A percentile compares a stretch with the other conserved stretches of the same genome.
Conservation (phyloP, 2,888 invertebrate genomes). For the Erebia palarica region DNA sequence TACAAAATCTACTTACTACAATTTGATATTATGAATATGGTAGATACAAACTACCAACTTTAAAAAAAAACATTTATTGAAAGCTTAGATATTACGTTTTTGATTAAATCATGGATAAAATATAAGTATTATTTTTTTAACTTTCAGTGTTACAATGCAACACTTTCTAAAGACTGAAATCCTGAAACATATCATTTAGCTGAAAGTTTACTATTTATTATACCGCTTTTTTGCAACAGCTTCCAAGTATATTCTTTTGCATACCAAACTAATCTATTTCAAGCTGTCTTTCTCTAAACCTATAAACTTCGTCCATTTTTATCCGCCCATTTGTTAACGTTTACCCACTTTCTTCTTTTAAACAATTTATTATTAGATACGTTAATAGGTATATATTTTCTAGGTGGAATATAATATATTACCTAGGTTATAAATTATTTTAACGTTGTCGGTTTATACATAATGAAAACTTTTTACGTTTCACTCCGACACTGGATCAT, state of each 20-base stretch:
- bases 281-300: conserved; percentile 28
- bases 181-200: conserved; percentile 68
- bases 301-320: conserved; percentile 40
- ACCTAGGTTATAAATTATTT: not conserved
- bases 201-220: conserved; percentile 45
- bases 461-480: not conserved
- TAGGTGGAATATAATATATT: not conserved
- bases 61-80: not conserved
- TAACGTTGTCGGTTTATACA: not conserved
- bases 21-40: too few species aligned
- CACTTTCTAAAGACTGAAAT: conserved; percentile 67
- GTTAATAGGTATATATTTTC: not conserved
- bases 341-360: conserved; percentile 20
- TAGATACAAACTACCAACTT: not conserved
- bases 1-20: not conserved
- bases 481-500: too few species aligned
- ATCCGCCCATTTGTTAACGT: conserved; percentile 39
- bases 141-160: conserved; percentile 42
- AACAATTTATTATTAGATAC: not conserved
- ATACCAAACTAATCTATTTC: not conserved
- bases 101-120: conserved; percentile 4
- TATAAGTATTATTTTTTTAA: conserved; percentile 11
- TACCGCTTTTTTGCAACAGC: conserved; percentile 26
- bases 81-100: conserved; percentile 5
- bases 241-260: conserved; percentile 9